phyloP scores from a whole-genome alignment of 2,113 vertebrate genomes.

The Polyodon spathula region DNA sequence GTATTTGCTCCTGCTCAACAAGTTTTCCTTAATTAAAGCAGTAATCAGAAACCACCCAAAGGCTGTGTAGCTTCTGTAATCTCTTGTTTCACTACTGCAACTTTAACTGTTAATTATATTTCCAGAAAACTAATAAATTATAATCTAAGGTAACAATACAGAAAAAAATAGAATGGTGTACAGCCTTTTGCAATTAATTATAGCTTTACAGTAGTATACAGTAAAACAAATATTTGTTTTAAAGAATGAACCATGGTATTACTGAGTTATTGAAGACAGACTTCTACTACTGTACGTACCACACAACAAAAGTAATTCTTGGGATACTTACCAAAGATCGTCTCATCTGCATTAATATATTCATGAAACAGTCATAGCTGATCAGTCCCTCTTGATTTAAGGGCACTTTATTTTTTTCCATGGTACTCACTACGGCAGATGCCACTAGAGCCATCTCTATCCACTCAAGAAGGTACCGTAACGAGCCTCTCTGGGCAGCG shows the following conservation, averaged over 20 bases:
- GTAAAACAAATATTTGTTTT: too few species aligned
- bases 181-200: too few species aligned
- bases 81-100: too few species aligned
- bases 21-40: too few species aligned
- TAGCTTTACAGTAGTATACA: too few species aligned
- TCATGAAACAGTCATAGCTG: constrained; percentile 93
- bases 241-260: background rate
- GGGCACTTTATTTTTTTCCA: constrained; percentile 68
- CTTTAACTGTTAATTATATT: too few species aligned
- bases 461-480: constrained; percentile 83
- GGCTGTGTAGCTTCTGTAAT: too few species aligned
- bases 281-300: background rate
- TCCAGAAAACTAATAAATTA: too few species aligned
- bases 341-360: constrained; percentile 90
- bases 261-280: background rate
- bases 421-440: constrained; percentile 73
- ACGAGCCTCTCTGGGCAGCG: constrained; percentile 84
- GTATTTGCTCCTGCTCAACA: too few species aligned
- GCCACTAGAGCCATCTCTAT: constrained; percentile 92
- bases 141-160: too few species aligned
- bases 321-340: constrained; percentile 79
- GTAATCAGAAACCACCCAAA: too few species aligned
- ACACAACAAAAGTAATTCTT: background rate
- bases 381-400: constrained; percentile 82
- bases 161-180: too few species aligned